Evolutionary conservation across 2,797 vertebrate genomes (phyloP), one percentile per base, ranked within the genome.

Genomic region (Dermochelys coriacea): DNA sequence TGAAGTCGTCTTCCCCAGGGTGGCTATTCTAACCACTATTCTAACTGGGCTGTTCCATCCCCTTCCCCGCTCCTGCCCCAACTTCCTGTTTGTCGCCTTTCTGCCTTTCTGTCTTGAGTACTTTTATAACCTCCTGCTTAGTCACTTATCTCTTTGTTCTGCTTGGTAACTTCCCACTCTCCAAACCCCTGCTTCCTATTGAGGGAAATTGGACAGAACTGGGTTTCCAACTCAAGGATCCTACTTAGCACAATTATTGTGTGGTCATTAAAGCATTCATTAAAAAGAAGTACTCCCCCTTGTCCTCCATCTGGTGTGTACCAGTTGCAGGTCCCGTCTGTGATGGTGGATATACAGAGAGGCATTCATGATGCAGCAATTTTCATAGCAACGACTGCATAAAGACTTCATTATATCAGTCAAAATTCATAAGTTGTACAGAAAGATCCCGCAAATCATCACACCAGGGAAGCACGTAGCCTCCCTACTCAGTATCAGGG

Each of bases 401-500:
- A 61, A n/a, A 61, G 64, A 18, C 34, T 18, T n/a, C 34, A 34
- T 61, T n/a, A 64, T 16, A 64, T 64, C 34, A n/a, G 19, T 16
- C 61, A 64, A 8, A 64, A 64, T n/a, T 18, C 15, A 59, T 59
- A 34, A 59, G 12, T 31, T 59, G 57, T 59, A 59, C 57, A 15
- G 29, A 59, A 31, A 59, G 14, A 59, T 59, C 57, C 57, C 57
- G 57, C 29, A 59, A 59, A 59, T 59, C 11, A 31, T 52, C 79
- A 0, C 5, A 82, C n/a, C 49, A 50, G 84, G 50, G 41, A 23
- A 57, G 10, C 16, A 12, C 34, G 75, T 52, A 64, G 25, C 52
- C 82, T 77, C n/a, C 0, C 0, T 9, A 29, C 45, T 52, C 6
- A 52, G 21, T 8, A 1, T 83, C 52, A 85, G 25, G 9, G 82